A percentile compares a stretch with the other conserved stretches of the same genome.
Evolutionary conservation across 2,113 vertebrate species (phyloP).

Genomic region (Cryptotis parvus): DNA sequence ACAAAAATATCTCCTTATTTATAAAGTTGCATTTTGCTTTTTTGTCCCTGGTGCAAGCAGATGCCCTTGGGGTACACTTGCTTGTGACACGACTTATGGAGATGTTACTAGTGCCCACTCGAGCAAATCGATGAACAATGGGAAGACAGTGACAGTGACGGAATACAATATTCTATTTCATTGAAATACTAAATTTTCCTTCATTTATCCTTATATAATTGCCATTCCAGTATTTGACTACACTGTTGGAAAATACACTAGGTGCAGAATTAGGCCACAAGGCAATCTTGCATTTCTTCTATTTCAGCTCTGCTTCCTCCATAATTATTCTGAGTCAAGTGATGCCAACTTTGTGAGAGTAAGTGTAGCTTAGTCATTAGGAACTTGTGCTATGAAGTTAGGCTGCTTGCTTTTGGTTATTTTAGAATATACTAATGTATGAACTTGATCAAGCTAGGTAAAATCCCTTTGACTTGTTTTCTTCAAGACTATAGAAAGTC

Average conservation of each 20-base stretch:
- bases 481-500: neutral
- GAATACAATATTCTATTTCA: too few relatives aligned
- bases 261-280: neutral
- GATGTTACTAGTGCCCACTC: too few relatives aligned
- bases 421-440: slow-evolving; percentile 20
- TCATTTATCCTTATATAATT: neutral
- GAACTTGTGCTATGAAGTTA: neutral
- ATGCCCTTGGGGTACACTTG: too few relatives aligned
- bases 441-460: neutral
- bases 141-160: too few relatives aligned
- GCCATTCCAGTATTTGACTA: neutral
- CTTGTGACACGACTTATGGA: too few relatives aligned
- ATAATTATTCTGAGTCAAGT: neutral
- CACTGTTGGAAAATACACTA: neutral
- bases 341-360: neutral
- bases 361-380: neutral
- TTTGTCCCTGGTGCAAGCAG: too few relatives aligned
- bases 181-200: neutral
- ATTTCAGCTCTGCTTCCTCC: neutral
- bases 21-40: neutral
- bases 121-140: too few relatives aligned
- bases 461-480: neutral
- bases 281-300: neutral
- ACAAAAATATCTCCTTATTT: neutral
- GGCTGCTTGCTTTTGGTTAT: neutral